Percentiles rank a stretch among this genome's conserved stretches.
phyloP scores from a whole-genome alignment of 2,797 vertebrate genomes.

The Muscicapa striata region DNA sequence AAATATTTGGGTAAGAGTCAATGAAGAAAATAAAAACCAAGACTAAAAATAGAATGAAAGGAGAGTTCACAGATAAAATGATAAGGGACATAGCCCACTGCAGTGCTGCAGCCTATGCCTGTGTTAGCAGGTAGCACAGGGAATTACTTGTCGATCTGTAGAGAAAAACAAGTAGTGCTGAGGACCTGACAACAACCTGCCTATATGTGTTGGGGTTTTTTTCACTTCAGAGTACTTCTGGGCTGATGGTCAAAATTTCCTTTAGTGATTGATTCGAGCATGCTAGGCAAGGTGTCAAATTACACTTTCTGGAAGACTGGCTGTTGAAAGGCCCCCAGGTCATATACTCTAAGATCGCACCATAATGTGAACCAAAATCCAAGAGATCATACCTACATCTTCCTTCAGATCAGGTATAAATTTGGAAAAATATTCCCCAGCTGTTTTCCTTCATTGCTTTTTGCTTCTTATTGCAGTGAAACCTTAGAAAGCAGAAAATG shows the following conservation, averaged over 20 bases:
- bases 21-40: background rate
- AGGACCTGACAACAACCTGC: background rate
- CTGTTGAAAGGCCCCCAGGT: background rate
- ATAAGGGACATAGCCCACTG: background rate
- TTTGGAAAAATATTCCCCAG: background rate
- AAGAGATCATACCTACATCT: background rate
- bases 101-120: background rate
- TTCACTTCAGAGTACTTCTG: background rate
- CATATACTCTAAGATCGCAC: accelerated
- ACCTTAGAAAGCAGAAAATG: background rate
- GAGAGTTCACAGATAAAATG: background rate
- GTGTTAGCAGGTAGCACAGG: background rate
- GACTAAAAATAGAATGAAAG: background rate
- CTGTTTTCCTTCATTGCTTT: background rate
- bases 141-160: background rate
- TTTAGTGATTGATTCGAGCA: background rate
- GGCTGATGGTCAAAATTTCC: background rate
- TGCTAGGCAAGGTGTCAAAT: background rate
- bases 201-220: accelerated
- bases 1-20: background rate
- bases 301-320: background rate
- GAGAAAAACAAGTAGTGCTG: background rate
- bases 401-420: background rate
- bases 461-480: background rate
- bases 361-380: background rate